These are phyloP conservation scores for Agrilus cyanescens DNA, from an alignment of 2,888 invertebrate genomes.

Conservation along the genomic window DNA sequence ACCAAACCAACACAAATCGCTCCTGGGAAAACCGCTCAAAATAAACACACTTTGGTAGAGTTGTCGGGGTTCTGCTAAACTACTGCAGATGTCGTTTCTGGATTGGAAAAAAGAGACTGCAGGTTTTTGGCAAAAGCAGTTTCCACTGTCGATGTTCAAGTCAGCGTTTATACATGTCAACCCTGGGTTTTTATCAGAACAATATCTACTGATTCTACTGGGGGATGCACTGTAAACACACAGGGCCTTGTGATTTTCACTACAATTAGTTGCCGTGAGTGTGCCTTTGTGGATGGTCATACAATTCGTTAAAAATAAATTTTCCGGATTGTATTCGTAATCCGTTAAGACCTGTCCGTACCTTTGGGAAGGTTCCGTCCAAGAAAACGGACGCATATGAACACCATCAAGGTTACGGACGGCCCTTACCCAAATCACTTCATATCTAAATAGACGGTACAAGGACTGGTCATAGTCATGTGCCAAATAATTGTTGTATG, in stretches of 20 bases:
- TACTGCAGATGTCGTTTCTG: conserved; percentile 6
- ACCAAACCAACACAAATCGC: conserved; percentile 10
- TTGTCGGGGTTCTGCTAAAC: conserved; percentile 9
- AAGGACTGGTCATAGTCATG: background rate
- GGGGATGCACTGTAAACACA: conserved; percentile 6
- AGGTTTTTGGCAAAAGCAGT: conserved; percentile 7
- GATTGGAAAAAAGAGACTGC: background rate
- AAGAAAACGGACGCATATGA: conserved; percentile 6
- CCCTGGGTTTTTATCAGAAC: conserved; percentile 4
- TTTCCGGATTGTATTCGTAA: conserved; percentile 2
- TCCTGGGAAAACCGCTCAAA: conserved; percentile 2
- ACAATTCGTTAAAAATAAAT: conserved; percentile 6
- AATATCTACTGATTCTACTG: conserved; percentile 2
- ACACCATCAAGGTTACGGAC: conserved; percentile 3
- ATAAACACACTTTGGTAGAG: conserved; percentile 8
- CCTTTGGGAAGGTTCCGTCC: conserved; percentile 2
- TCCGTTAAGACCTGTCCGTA: conserved; percentile 3
- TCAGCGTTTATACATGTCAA: conserved; percentile 6
- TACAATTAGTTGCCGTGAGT: conserved; percentile 7
- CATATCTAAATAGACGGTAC: background rate
- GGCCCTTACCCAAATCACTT: conserved; percentile 8
- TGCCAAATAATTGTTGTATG: conserved; percentile 8
- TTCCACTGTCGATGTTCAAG: conserved; percentile 6
- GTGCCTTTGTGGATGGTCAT: background rate
- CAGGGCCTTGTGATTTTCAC: conserved; percentile 3